Percentiles rank a stretch among this genome's conserved stretches.
phyloP scores from a whole-genome alignment of 2,888 invertebrate species.

The Drosophila rubida region DNA sequence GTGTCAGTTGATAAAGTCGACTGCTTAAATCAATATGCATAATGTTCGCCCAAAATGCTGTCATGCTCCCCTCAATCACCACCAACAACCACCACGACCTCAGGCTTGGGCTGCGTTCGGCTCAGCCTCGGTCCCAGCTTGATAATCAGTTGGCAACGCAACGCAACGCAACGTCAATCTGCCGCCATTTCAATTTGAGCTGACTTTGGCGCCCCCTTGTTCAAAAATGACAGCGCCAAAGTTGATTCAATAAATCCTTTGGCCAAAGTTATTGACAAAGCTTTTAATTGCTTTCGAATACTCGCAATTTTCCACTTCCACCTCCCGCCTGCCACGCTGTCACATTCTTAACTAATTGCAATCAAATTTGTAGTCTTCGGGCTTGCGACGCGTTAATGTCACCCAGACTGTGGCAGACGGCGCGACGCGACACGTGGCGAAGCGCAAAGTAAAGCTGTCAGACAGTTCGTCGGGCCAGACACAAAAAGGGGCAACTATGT shows the following conservation, averaged over 20 bases:
- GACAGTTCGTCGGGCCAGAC: constrained; percentile 37
- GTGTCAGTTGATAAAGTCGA: constrained; percentile 34
- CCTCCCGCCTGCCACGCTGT: constrained; percentile 9
- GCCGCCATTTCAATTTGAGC: constrained; percentile 52
- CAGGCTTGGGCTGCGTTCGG: background rate
- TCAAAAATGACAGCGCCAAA: constrained; percentile 48
- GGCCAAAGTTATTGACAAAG: constrained; percentile 61
- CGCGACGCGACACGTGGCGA: too few species aligned
- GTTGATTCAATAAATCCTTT: constrained; percentile 66
- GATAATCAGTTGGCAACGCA: constrained; percentile 31
- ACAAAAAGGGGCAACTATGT: constrained; percentile 9
- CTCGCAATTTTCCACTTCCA: constrained; percentile 4
- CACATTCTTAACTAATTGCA: constrained; percentile 61
- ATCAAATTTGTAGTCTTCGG: constrained; percentile 46
- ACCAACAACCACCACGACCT: background rate
- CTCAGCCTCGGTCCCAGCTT: too few species aligned
- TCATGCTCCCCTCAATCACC: background rate
- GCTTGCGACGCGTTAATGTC: constrained; percentile 45
- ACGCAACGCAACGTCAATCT: constrained; percentile 20
- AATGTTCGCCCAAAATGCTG: constrained; percentile 7
- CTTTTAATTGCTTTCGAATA: constrained; percentile 66
- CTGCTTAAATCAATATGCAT: constrained; percentile 48
- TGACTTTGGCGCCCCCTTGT: constrained; percentile 30
- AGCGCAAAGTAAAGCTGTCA: constrained; percentile 19
- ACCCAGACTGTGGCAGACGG: background rate